Percentiles rank a stretch among this genome's conserved stretches.
phyloP scores from a whole-genome alignment of 2,113 vertebrate genomes.

The Macrotis lagotis region DNA sequence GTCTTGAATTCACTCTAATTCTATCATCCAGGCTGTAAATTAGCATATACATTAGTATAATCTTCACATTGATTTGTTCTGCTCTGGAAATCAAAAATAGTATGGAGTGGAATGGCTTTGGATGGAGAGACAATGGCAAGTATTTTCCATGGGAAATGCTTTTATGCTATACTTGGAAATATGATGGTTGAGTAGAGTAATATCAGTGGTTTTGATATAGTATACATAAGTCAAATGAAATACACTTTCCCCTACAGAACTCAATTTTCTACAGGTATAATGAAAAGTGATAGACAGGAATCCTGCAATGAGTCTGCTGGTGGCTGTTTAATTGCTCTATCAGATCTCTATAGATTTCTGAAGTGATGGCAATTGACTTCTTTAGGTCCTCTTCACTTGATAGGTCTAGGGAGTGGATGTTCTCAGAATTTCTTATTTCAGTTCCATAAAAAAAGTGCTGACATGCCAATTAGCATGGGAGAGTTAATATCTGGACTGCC shows the following conservation, averaged over 20 bases:
- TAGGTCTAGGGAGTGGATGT: conserved; percentile 31
- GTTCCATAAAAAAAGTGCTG: conserved; percentile 48
- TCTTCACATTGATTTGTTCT: neutral
- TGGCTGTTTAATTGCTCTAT: conserved; percentile 52
- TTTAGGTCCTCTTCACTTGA: neutral
- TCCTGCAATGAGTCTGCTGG: neutral
- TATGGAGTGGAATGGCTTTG: neutral
- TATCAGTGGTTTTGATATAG: conserved; percentile 18
- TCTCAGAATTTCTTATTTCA: neutral
- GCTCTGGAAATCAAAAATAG: conserved; percentile 29
- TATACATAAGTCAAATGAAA: conserved; percentile 54
- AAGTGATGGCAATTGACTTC: neutral
- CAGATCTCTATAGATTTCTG: conserved; percentile 28
- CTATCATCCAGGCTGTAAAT: conserved; percentile 2
- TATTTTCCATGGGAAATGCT: conserved; percentile 12
- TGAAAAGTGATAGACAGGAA: neutral
- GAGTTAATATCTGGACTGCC: no score
- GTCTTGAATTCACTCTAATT: conserved; percentile 37
- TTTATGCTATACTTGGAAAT: conserved; percentile 39
- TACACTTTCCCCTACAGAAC: conserved; percentile 34
- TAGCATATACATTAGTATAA: conserved; percentile 21
- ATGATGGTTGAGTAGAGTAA: neutral
- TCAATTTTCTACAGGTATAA: neutral
- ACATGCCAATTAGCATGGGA: conserved; percentile 20
- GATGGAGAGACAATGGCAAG: neutral